Base-by-base conservation (phyloP, 2,113 vertebrate species). In the Daboia siamensis region DNA sequence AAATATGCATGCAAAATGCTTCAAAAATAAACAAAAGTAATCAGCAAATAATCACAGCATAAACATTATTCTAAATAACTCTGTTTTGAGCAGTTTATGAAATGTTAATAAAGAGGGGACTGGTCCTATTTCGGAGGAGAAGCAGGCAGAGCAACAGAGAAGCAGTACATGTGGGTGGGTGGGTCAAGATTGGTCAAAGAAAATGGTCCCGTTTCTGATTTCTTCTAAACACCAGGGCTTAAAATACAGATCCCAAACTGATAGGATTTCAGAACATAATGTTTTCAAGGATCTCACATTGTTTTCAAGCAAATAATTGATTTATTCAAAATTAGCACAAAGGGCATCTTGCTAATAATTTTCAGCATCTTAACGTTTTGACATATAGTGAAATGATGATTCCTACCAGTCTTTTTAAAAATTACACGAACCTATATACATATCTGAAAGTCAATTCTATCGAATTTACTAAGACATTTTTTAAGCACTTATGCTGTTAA, bases 351-450 rank as follows among this genome's bases (percentile, higher is more conserved):
- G 64, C 24, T 92, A 92, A 90, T 64, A 86, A 91, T 90, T 55
- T 88, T 89, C 89, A 95, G 93, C 87, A 94, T 86, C 87, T 91
- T 93, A 88, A 87, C 15, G n/a, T 91, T 93, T 93, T 92, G 88
- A 8, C 89, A 91, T 92, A 94, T 85, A 13, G 15, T 86, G 86
- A 90, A 93, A 94, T 39, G 93, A 90, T 17, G 20, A 51, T 88
- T 84, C 61, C 87, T 85, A 59, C 91, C 89, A 89, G 46, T 85
- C 89, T 87, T 84, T 80, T 85, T 33, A 10, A 46, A 23, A 88
- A 21, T 29, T 51, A 12, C 23, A 26, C 29, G 21, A 39, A 54
- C 5, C 12, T 52, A 52, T 7, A 29, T 54, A 20, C 51, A 21
- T 26, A 85, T 24, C 51, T 54, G 24, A 46, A 59, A 51, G 84